Conservation (phyloP, 1,140 invertebrate genomes). For the Trachymyrmex cornetzi region DNA sequence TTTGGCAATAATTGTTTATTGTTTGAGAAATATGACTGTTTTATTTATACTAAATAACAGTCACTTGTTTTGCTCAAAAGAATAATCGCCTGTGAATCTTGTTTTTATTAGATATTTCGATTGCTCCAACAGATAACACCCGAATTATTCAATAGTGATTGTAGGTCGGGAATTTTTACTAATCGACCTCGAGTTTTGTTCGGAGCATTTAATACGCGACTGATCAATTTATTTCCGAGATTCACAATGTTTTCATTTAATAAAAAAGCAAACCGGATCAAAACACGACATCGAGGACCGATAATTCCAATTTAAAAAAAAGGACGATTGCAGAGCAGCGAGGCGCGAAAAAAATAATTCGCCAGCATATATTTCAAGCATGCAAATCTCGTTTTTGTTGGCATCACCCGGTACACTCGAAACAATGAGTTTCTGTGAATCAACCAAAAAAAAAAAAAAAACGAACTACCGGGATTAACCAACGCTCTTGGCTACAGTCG, state of each 20-base stretch:
- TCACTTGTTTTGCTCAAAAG: slow-evolving; percentile 6
- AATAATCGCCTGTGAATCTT: slow-evolving; percentile 17
- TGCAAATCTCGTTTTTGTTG: slow-evolving; percentile 56
- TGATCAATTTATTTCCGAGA: slow-evolving; percentile 54
- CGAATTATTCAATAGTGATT: slow-evolving; percentile 27
- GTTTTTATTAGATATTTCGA: slow-evolving; percentile 40
- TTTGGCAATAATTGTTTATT: not conserved
- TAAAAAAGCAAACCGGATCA: slow-evolving; percentile 59
- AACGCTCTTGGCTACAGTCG: slow-evolving; percentile 20
- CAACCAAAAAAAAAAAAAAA: slow-evolving; percentile 44
- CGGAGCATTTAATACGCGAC: slow-evolving; percentile 46
- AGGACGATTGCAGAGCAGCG: slow-evolving; percentile 30
- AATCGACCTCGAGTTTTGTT: slow-evolving; percentile 29
- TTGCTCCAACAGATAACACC: slow-evolving; percentile 4
- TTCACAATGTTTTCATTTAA: slow-evolving; percentile 44
- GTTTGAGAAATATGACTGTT: slow-evolving; percentile 7
- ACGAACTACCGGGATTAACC: slow-evolving; percentile 43
- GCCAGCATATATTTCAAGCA: slow-evolving; percentile 45
- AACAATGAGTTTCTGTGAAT: slow-evolving; percentile 56
- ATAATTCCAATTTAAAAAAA: slow-evolving; percentile 39
- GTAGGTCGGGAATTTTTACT: slow-evolving; percentile 31
- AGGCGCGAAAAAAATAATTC: slow-evolving; percentile 61
- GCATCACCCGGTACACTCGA: slow-evolving; percentile 49
- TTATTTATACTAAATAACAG: slow-evolving; percentile 26
- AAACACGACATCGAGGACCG: slow-evolving; percentile 44